Base-by-base conservation (phyloP, 2,888 invertebrate genomes). In the Teleogryllus oceanicus region DNA sequence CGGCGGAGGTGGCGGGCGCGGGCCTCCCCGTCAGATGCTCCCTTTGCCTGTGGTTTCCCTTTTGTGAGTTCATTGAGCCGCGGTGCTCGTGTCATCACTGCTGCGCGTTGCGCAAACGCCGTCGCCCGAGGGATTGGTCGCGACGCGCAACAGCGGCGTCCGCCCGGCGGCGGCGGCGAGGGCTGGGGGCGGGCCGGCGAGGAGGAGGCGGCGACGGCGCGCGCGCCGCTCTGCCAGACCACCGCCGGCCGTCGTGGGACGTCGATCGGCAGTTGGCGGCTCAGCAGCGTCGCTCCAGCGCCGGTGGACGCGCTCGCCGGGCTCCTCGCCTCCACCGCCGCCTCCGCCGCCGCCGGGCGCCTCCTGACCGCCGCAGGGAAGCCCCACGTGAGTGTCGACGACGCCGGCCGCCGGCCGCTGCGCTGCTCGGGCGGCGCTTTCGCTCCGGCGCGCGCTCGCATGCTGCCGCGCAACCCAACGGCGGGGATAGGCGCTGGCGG, bases 1-100 rank as follows among this genome's bases (percentile, higher is more conserved):
- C 24, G 24, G 24, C 24, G 24, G 24, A 24, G 24, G 24, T 24
- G 24, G 24, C 24, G 37, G 37, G 4, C 37, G 37, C 37, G 37
- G 37, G 37, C 37, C 37, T n/a, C 4, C 62, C 16, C 62, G 62
- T 62, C 62, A 62, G 62, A 62, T 62, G 62, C 62, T 62, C 62
- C 62, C 62, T 62, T 62, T 62, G 62, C 62, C n/a, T n/a, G 62
- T 62, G 62, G 62, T 62, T 62, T 62, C 62, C 62, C 62, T 62
- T 62, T 62, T 62, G 62, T 62, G 62, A 62, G 62, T 62, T 62
- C 62, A 62, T 62, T 62, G 62, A 62, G 62, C 62, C 62, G 62
- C 62, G 16, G 62, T 8, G 13, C 62, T 62, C 62, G 62, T 62
- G 62, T 62, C 62, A 62, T 62, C 62, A 62, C 62, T n/a, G 62